Evolutionary conservation across 53 echinoderm and acorn worm genomes (phyloP), one percentile per base, ranked within the genome.

Genomic region (Echinometra lucunter): DNA sequence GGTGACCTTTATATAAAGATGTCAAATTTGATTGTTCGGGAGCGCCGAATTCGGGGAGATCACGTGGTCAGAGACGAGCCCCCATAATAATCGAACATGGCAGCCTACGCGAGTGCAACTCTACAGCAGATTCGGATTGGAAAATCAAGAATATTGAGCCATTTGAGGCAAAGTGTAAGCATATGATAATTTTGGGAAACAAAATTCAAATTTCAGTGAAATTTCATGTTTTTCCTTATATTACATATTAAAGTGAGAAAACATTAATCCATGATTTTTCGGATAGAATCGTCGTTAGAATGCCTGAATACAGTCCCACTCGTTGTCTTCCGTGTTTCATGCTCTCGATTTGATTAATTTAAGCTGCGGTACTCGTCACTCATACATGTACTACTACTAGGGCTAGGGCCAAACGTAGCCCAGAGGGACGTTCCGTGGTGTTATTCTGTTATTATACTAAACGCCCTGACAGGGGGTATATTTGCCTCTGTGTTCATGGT

Each of bases 11-110:
- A n/a, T n/a, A n/a, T n/a, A n/a, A n/a, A n/a, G n/a, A n/a, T n/a
- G n/a, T n/a, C n/a, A n/a, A n/a, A n/a, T n/a, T n/a, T n/a, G n/a
- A n/a, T n/a, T n/a, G n/a, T n/a, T n/a, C n/a, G 27, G 66, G 28
- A 15, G 66, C 7, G 66, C 6, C 7, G 6, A 27, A 66, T 63
- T 18, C 17, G 63, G 63, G 23, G 35, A 34, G 0, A 38, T 88
- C 56, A 88, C 49, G 88, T 90, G 57, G 66, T 16, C 32, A 34
- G 58, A 35, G 60, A 58, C 63, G 63, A 38, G 60, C 66, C 66
- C 90, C 66, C 66, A 55, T 3, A 49, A 49, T 10, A 32, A 58
- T 90, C 66, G 66, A 90, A 90, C 58, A 90, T 90, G 90, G 90
- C 90, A 23, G 90, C 90, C 16, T 90, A 90, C 90, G 37, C 28